Evolutionary conservation across 2,888 invertebrate genomes (phyloP).

Genomic region (Zonitis immaculata): DNA sequence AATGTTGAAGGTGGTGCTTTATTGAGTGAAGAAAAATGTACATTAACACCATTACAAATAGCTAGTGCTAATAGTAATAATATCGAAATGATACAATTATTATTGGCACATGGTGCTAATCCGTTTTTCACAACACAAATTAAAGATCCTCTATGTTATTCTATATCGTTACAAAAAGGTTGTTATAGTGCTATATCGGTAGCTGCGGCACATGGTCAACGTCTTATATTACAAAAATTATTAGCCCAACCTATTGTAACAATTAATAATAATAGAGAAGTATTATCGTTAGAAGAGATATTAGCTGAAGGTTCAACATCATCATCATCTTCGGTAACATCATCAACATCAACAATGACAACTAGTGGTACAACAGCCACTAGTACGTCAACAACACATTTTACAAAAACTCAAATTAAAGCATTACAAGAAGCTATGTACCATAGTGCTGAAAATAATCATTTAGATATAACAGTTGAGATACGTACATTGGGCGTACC

Average conservation of each 20-base stretch:
- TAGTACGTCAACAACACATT: constrained; percentile 50
- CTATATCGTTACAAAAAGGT: constrained; percentile 79
- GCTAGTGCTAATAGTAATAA: constrained; percentile 74
- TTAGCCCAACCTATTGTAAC: constrained; percentile 67
- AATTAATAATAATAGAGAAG: constrained; percentile 63
- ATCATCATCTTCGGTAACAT: background rate
- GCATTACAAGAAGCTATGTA: constrained; percentile 91
- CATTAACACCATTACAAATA: constrained; percentile 82
- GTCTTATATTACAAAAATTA: constrained; percentile 71
- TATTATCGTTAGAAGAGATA: constrained; percentile 83
- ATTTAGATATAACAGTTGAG: constrained; percentile 85
- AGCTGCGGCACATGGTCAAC: constrained; percentile 83
- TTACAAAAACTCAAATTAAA: constrained; percentile 78
- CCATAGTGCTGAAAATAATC: constrained; percentile 87
- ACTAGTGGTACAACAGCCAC: constrained; percentile 21
- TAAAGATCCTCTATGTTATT: constrained; percentile 79
- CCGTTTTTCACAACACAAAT: constrained; percentile 82
- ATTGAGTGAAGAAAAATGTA: constrained; percentile 77
- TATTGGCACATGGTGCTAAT: constrained; percentile 81
- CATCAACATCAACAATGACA: background rate
- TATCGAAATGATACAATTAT: constrained; percentile 70
- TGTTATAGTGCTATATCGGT: constrained; percentile 87
- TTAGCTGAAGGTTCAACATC: constrained; percentile 74
- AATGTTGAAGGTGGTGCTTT: constrained; percentile 82
- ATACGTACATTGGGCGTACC: constrained; percentile 79